Evolutionary conservation across 2,888 invertebrate species (phyloP), one percentile per base, ranked within the genome.

Genomic region (Idaea aversata): DNA sequence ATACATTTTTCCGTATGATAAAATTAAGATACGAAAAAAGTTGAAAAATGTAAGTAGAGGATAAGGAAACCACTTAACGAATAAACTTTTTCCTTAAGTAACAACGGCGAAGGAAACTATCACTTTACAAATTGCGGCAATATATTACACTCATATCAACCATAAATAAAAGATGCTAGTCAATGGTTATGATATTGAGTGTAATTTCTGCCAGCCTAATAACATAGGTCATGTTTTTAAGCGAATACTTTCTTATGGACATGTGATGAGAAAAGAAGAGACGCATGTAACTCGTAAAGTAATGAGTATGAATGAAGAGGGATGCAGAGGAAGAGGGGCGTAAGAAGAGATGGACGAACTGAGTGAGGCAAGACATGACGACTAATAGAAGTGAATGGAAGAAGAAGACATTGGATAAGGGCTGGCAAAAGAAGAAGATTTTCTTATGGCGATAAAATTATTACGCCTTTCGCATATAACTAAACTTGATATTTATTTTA

Each of bases 101-200:
- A 13, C 13, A 47, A 47, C 47, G 47, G 47, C 13, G 7, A 47
- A 47, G 47, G 47, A 47, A 47, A 47, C 47, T 47, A 47, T 47
- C 47, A 47, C 47, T 47, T 47, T 47, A 47, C 47, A 47, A 47
- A 47, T 47, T 47, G 47, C 47, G 47, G 47, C 47, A 47, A 47
- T 47, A 47, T 47, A 47, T 47, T 7, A 10, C 47, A 13, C 47
- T 47, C 47, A 10, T 47, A 47, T 13, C 10, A 25, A 47, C 13
- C 47, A 10, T 47, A 47, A 47, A 47, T 47, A 47, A 47, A 47
- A 47, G 47, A 47, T 47, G 13, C 7, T 47, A 47, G 47, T 4
- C 47, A 13, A 5, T 47, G 47, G 47, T 47, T 47, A 47, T 47
- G 10, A 47, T 47, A 47, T 47, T 47, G 47, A 47, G 47, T 47